A percentile compares a stretch with the other conserved stretches of the same genome.
Evolutionary conservation across 2,797 vertebrate genomes (phyloP).

Genomic region (Neosilurus mollespiculum): DNA sequence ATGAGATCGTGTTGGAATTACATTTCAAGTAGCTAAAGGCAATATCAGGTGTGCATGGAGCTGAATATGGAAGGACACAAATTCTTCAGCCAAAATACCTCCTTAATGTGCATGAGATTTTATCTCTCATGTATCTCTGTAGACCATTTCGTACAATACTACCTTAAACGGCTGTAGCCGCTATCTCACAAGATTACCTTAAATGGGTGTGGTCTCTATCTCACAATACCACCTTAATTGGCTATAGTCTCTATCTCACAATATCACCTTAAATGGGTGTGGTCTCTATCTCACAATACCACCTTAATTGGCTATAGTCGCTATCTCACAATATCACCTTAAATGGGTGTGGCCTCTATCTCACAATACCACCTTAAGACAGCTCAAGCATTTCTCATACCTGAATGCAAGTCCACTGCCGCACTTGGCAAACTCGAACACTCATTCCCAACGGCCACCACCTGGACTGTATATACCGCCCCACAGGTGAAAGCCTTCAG

Average conservation of each 20-base stretch:
- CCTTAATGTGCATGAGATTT: too few species aligned
- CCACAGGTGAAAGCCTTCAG: constrained; percentile 70
- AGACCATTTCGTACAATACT: not conserved
- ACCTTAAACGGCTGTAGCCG: not conserved
- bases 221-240: not conserved
- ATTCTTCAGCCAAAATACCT: too few species aligned
- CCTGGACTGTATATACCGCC: constrained; percentile 63
- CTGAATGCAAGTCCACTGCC: constrained; percentile 62
- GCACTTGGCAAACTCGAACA: constrained; percentile 74
- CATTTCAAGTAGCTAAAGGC: constrained; percentile 65
- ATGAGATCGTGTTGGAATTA: constrained; percentile 59
- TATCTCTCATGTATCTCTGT: too few species aligned
- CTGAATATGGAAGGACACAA: constrained; percentile 58
- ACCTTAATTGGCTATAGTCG: not conserved
- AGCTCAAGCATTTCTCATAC: constrained; percentile 54
- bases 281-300: not conserved
- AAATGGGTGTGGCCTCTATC: not conserved
- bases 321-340: not conserved
- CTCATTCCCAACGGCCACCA: constrained; percentile 65
- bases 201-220: not conserved
- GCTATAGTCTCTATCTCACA: not conserved
- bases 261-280: not conserved
- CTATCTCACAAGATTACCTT: not conserved
- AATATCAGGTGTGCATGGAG: constrained; percentile 70
- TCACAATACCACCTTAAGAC: not conserved